phyloP scores from a whole-genome alignment of 2,113 vertebrate species.

The Megalops atlanticus region DNA sequence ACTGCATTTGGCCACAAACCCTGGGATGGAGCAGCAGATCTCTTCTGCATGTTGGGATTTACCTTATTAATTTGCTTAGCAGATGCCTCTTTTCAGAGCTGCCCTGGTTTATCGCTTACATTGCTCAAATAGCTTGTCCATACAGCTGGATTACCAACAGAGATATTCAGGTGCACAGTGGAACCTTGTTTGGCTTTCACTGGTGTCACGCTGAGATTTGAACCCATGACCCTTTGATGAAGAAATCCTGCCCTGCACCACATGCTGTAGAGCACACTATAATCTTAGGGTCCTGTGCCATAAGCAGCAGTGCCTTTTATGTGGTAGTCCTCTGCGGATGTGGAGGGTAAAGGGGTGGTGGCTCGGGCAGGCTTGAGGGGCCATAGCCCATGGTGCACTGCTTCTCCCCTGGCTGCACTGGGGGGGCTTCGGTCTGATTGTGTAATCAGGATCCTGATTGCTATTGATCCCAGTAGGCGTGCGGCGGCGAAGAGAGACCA shows the following conservation, averaged over 20 bases:
- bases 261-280: not conserved
- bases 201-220: too few species aligned
- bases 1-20: not conserved
- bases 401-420: not conserved
- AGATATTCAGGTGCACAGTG: too few species aligned
- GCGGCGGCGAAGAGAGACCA: not conserved
- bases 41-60: not conserved
- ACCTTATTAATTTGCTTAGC: not conserved
- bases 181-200: too few species aligned
- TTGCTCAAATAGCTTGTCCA: not conserved
- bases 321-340: too few species aligned
- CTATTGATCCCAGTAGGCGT: conserved; percentile 2
- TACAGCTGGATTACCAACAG: not conserved
- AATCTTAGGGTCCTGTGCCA: too few species aligned
- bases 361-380: not conserved
- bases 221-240: too few species aligned
- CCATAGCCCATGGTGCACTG: not conserved
- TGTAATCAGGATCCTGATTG: conserved; percentile 37
- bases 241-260: too few species aligned
- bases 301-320: too few species aligned
- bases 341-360: too few species aligned
- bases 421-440: conserved; percentile 16
- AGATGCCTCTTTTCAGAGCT: not conserved
- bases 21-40: not conserved
- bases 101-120: not conserved